A percentile compares a stretch with the other conserved stretches of the same genome.
Conservation (phyloP, 2,797 vertebrate species). For the Rousettus madagascariensis region DNA sequence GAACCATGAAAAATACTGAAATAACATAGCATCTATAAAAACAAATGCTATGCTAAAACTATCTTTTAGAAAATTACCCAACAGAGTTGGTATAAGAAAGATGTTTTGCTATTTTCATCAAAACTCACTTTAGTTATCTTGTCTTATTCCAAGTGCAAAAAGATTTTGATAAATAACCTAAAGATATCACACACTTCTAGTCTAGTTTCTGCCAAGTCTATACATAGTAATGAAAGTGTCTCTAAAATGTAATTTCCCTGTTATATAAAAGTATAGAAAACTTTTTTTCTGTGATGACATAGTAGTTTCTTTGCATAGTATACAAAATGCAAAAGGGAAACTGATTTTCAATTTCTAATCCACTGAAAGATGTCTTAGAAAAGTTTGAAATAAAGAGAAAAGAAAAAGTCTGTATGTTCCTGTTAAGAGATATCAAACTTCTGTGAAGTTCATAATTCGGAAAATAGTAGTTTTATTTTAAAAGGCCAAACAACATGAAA, state of each 20-base stretch:
- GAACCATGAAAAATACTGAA: neutral
- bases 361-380: neutral
- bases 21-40: neutral
- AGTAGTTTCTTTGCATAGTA: neutral
- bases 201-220: neutral
- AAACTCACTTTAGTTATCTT: constrained; percentile 1
- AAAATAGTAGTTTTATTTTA: neutral
- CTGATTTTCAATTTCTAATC: constrained; percentile 4
- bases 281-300: neutral
- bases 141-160: neutral
- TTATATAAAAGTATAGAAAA: constrained; percentile 13
- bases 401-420: neutral
- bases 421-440: constrained; percentile 10
- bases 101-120: neutral
- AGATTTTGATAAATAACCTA: neutral
- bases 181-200: neutral
- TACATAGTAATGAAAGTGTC: neutral
- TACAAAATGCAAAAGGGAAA: constrained; percentile 28
- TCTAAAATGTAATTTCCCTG: constrained; percentile 18
- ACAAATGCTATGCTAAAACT: neutral
- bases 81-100: neutral
- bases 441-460: constrained; percentile 1
- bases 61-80: neutral
- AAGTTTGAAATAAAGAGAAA: constrained; percentile 17
- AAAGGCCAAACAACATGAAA: neutral